Evolutionary conservation across 2,797 vertebrate genomes (phyloP).

Genomic region (Discoglossus pictus): DNA sequence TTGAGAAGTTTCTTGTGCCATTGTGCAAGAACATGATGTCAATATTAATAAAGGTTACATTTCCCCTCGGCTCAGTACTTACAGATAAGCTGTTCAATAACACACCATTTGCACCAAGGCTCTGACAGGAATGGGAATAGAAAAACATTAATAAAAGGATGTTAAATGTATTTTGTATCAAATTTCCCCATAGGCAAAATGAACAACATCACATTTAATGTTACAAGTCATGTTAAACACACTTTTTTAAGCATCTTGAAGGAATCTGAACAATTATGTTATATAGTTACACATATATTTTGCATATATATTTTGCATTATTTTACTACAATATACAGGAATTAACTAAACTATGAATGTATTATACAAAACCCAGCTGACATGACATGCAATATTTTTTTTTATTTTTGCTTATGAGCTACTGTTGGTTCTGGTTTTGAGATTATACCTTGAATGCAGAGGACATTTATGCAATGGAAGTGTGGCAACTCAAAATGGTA

Average conservation of each 20-base stretch:
- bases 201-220: slow-evolving; percentile 80
- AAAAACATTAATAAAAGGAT: slow-evolving; percentile 83
- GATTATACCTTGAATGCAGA: too few relatives aligned
- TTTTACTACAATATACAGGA: neutral
- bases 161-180: slow-evolving; percentile 81
- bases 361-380: too few relatives aligned
- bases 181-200: slow-evolving; percentile 82
- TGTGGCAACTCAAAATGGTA: too few relatives aligned
- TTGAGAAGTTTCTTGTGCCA: slow-evolving; percentile 79
- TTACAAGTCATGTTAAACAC: slow-evolving; percentile 80
- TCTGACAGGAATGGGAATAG: slow-evolving; percentile 81
- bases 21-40: slow-evolving; percentile 80
- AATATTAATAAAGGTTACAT: slow-evolving; percentile 83
- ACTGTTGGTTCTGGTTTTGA: too few relatives aligned
- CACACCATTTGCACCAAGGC: slow-evolving; percentile 79
- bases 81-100: slow-evolving; percentile 84
- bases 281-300: slow-evolving; percentile 2
- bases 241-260: slow-evolving; percentile 76
- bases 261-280: slow-evolving; percentile 63
- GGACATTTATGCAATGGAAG: too few relatives aligned
- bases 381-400: too few relatives aligned
- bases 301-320: neutral
- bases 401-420: too few relatives aligned
- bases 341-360: too few relatives aligned
- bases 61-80: slow-evolving; percentile 80